Conservation (phyloP, 2,113 vertebrate species). For the Xenopus borealis region DNA sequence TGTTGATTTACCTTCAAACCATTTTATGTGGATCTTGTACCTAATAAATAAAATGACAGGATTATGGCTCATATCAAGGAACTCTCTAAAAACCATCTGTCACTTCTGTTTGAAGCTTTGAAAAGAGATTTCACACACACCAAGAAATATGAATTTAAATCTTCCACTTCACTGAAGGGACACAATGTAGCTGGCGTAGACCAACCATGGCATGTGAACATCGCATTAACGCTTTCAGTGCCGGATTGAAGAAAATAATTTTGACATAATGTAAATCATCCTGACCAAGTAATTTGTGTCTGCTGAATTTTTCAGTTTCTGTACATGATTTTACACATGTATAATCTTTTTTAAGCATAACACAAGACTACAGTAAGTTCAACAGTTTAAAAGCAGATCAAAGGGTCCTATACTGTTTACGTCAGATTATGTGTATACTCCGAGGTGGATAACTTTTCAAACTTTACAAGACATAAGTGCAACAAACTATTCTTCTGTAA, state of each 20-base stretch:
- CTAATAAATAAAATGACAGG: slow-evolving; percentile 30
- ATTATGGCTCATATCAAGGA: slow-evolving; percentile 39
- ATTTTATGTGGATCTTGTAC: slow-evolving; percentile 34
- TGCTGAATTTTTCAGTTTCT: no score
- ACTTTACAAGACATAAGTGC: no score
- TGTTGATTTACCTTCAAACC: slow-evolving; percentile 21
- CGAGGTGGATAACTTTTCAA: no score
- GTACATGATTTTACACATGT: no score
- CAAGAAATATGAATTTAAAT: slow-evolving; percentile 47
- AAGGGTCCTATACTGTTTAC: no score
- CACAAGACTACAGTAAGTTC: no score
- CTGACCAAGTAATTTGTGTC: no score
- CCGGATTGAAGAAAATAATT: not conserved
- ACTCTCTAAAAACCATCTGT: slow-evolving; percentile 45
- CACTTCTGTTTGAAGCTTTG: slow-evolving; percentile 44
- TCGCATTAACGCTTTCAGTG: slow-evolving; percentile 36
- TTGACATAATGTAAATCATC: not conserved
- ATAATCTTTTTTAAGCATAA: no score
- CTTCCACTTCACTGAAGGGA: slow-evolving; percentile 44
- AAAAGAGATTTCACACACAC: slow-evolving; percentile 46
- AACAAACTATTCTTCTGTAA: no score
- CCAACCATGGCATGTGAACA: slow-evolving; percentile 34
- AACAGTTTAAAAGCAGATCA: no score
- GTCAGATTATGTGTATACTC: no score
- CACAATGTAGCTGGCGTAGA: slow-evolving; percentile 42